Evolutionary conservation across 1,140 invertebrate species (phyloP).

Genomic region (Riptortus pedestris): DNA sequence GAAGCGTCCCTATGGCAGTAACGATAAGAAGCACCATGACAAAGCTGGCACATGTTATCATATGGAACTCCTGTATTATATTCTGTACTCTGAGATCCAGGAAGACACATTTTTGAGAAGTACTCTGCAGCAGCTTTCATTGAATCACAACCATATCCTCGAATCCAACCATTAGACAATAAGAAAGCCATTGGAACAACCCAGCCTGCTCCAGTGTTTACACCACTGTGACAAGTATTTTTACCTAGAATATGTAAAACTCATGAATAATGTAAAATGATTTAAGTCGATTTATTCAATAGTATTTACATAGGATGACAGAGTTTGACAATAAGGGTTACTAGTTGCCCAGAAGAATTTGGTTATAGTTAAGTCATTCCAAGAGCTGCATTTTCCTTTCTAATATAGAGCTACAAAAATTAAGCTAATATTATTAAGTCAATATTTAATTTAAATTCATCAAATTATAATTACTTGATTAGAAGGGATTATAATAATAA

Average conservation of each 20-base stretch:
- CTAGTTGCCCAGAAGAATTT: too few species aligned
- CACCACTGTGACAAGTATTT: conserved; percentile 83
- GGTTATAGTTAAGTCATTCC: too few species aligned
- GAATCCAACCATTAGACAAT: conserved; percentile 85
- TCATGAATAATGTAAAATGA: not conserved
- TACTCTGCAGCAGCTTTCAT: conserved; percentile 81
- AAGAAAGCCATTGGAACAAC: conserved; percentile 86
- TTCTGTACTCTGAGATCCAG: conserved; percentile 73
- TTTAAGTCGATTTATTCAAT: conserved; percentile 23
- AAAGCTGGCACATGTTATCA: conserved; percentile 86
- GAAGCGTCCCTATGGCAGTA: conserved; percentile 74
- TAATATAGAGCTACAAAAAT: too few species aligned
- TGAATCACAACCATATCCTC: conserved; percentile 83
- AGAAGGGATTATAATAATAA: too few species aligned
- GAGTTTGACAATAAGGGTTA: too few species aligned
- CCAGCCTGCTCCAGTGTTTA: conserved; percentile 90
- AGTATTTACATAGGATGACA: too few species aligned
- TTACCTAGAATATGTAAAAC: conserved; percentile 46
- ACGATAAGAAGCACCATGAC: conserved; percentile 71
- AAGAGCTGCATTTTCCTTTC: too few species aligned
- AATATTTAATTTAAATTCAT: too few species aligned
- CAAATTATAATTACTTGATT: too few species aligned
- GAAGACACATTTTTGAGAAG: conserved; percentile 83
- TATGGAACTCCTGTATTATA: conserved; percentile 73
- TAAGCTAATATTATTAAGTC: too few species aligned